Evolutionary conservation across 2,888 invertebrate genomes (phyloP), one percentile per base, ranked within the genome.

Genomic region (Sussaba pulchella): DNA sequence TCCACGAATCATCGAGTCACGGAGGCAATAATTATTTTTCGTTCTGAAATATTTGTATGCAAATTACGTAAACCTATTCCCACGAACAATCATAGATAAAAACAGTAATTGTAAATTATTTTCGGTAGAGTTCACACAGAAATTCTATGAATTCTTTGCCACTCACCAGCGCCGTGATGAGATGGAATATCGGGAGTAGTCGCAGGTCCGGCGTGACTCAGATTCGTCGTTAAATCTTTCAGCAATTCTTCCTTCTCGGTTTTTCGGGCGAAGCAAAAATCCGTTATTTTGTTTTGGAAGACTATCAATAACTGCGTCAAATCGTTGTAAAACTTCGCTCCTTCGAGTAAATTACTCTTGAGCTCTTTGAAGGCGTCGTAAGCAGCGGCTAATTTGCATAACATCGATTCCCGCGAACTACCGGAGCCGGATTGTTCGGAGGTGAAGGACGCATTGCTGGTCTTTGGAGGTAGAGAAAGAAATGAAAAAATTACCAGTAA

Each of bases 161-260:
- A 31, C 54, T 81, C 91, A 89, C 89, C 31, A 5, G 31, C 88
- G 61, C 91, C 92, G 85, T 94, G 94, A 91, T 95, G 95, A 47
- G 94, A 93, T 45, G 95, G 95, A 83, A 94, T 92, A 45, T 92
- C 91, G 64, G 95, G 94, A 52, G 94, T 92, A 2, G 93, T 91
- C 19, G 93, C 93, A 4, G 94, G 93, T 6, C 93, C 93, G 81
- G 94, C 93, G 71, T 96, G 94, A 83, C 96, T 95, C 50, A 97
- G 95, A 89, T 95, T 95, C 86, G 96, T 96, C 80, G 98, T 98
- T 78, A 99, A 94, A 93, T 99, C 99, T 92, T 98, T 97, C 92
- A 99, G 93, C 85, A 99, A 93, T 92, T 99, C 99, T 88, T 99
- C 99, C 92, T 99, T 99, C 93, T 99, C 99, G 0, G 99, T 99